Evolutionary conservation across 2,888 invertebrate species (phyloP).

Genomic region (Tinea pellionella): DNA sequence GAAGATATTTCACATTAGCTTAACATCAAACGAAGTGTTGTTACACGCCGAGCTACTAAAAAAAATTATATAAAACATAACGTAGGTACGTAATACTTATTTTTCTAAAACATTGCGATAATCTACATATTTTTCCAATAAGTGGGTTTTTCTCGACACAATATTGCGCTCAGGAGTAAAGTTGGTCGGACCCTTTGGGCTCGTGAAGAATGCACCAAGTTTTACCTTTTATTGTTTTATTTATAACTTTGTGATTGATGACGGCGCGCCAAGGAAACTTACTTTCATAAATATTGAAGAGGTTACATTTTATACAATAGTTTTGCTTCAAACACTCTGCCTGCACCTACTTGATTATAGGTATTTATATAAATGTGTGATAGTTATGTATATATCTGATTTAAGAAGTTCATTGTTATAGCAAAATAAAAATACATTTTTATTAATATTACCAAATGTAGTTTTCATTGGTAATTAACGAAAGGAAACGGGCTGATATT

Average conservation of each 20-base stretch:
- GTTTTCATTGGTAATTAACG: constrained; percentile 11
- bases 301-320: constrained; percentile 16
- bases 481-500: constrained; percentile 22
- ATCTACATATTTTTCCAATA: constrained; percentile 71
- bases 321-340: neutral
- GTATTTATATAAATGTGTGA: too few relatives aligned
- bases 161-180: constrained; percentile 51
- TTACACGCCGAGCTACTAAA: too few relatives aligned
- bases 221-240: constrained; percentile 70
- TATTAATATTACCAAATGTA: neutral
- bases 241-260: constrained; percentile 71
- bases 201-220: constrained; percentile 26
- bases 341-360: too few relatives aligned
- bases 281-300: constrained; percentile 66
- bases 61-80: neutral
- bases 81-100: neutral
- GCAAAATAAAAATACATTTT: too few relatives aligned
- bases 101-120: constrained; percentile 21
- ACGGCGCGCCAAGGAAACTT: constrained; percentile 47
- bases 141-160: constrained; percentile 53
- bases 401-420: too few relatives aligned
- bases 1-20: too few relatives aligned
- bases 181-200: constrained; percentile 19
- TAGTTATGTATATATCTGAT: too few relatives aligned
- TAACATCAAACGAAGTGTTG: too few relatives aligned